phyloP scores from a whole-genome alignment of 1,140 invertebrate species.

The Linepithema humile region DNA sequence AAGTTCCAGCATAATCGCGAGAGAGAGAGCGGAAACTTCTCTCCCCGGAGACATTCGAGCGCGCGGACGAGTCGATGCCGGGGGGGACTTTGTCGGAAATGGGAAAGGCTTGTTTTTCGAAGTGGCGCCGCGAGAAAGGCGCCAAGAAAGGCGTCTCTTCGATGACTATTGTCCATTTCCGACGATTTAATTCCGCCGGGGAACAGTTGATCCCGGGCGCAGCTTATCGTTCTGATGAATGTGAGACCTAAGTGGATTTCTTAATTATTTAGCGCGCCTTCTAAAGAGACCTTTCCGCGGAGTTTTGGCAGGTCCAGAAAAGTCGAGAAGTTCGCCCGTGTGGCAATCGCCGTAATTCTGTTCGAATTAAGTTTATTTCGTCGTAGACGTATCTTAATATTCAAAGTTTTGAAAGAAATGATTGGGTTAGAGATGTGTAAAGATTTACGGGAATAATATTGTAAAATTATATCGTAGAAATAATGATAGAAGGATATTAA shows the following conservation, averaged over 20 bases:
- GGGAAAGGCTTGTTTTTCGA: constrained; percentile 78
- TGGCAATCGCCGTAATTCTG: background rate
- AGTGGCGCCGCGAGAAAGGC: constrained; percentile 25
- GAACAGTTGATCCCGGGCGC: constrained; percentile 59
- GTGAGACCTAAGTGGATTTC: constrained; percentile 73
- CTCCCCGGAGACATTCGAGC: constrained; percentile 50
- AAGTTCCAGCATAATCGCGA: constrained; percentile 19
- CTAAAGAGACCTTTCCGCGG: constrained; percentile 40
- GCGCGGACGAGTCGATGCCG: constrained; percentile 57
- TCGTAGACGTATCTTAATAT: background rate
- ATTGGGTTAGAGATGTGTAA: background rate
- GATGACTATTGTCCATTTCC: constrained; percentile 55
- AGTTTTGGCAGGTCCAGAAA: constrained; percentile 37
- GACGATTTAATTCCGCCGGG: constrained; percentile 45
- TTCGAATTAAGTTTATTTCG: constrained; percentile 14
- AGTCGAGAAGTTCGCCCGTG: constrained; percentile 27
- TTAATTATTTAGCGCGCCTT: constrained; percentile 70
- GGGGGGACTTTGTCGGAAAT: constrained; percentile 68
- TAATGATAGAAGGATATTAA: background rate
- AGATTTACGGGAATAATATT: background rate
- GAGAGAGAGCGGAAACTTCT: constrained; percentile 45
- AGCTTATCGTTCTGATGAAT: constrained; percentile 68
- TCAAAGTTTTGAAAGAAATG: background rate
- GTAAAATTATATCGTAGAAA: background rate
- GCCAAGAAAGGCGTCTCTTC: constrained; percentile 40